Evolutionary conservation across 1,140 invertebrate genomes (phyloP).

Genomic region (Akabosia matsudoensis): DNA sequence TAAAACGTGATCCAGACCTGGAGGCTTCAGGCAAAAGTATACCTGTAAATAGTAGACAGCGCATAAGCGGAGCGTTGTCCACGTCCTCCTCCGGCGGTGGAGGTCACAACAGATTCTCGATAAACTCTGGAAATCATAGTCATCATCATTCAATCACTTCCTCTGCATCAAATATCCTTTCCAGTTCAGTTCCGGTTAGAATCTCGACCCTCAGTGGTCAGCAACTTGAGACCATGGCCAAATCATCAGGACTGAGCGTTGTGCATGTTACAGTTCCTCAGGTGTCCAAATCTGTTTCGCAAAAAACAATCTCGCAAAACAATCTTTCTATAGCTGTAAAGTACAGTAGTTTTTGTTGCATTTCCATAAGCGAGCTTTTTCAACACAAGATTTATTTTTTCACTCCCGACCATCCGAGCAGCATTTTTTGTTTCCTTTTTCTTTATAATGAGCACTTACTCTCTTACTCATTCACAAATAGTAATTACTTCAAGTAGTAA

Average conservation of each 20-base stretch:
- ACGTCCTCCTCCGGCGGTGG: not conserved
- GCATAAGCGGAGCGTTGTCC: not conserved
- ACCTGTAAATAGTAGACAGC: slow-evolving; percentile 20
- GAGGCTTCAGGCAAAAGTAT: slow-evolving; percentile 25
- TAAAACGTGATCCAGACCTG: slow-evolving; percentile 35
- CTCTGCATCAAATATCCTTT: slow-evolving; percentile 33
- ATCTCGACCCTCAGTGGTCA: slow-evolving; percentile 41
- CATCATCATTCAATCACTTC: slow-evolving; percentile 18
- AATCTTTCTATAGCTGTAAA: no score
- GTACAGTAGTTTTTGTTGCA: no score
- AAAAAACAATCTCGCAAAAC: no score
- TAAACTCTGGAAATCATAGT: not conserved
- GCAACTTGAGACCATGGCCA: slow-evolving; percentile 46
- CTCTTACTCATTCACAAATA: no score
- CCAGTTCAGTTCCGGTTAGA: slow-evolving; percentile 45
- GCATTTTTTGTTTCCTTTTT: no score
- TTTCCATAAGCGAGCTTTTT: no score
- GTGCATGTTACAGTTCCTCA: slow-evolving; percentile 74
- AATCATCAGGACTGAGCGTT: slow-evolving; percentile 63
- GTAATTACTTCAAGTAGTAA: no score
- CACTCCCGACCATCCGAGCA: no score
- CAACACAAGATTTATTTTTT: no score
- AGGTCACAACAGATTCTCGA: not conserved
- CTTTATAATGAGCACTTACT: no score
- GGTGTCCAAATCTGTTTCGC: slow-evolving; percentile 52